Percentiles rank a stretch among this genome's conserved stretches.
Evolutionary conservation across 2,888 invertebrate species (phyloP).

Genomic region (Endomychus coccineus): DNA sequence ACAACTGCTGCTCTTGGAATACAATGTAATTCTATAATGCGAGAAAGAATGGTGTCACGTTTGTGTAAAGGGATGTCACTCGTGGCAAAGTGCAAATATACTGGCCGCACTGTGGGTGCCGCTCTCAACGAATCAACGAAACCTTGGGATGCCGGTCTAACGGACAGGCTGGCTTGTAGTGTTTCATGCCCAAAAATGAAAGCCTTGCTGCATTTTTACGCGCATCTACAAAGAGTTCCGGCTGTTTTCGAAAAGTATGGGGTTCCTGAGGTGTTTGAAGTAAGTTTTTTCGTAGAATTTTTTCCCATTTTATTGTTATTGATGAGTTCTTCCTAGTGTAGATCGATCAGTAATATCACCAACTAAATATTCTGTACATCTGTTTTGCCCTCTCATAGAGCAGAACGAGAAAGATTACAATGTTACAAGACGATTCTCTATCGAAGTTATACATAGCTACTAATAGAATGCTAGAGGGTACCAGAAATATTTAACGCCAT

Average conservation of each 20-base stretch:
- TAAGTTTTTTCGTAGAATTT: too few relatives aligned
- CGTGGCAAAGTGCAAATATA: slow-evolving; percentile 40
- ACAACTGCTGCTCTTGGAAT: slow-evolving; percentile 45
- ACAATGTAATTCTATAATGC: slow-evolving; percentile 30
- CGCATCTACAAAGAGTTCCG: slow-evolving; percentile 46
- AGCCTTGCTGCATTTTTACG: slow-evolving; percentile 47
- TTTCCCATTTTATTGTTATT: too few relatives aligned
- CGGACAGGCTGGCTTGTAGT: slow-evolving; percentile 48
- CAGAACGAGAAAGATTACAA: too few relatives aligned
- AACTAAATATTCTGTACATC: too few relatives aligned
- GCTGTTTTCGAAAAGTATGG: slow-evolving; percentile 44
- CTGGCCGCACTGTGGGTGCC: slow-evolving; percentile 43
- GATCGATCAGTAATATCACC: too few relatives aligned
- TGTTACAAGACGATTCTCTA: too few relatives aligned
- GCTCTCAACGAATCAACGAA: slow-evolving; percentile 45
- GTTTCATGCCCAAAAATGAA: slow-evolving; percentile 37
- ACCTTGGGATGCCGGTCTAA: slow-evolving; percentile 48
- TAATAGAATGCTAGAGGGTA: too few relatives aligned
- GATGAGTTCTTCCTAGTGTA: too few relatives aligned
- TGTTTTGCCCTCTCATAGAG: too few relatives aligned
- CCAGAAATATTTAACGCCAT: too few relatives aligned
- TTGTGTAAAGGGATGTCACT: slow-evolving; percentile 39
- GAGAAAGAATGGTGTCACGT: slow-evolving; percentile 26
- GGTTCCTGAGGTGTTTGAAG: slow-evolving; percentile 48
- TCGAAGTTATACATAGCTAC: too few relatives aligned